Conservation (phyloP, 1,140 invertebrate species). For the Caenorhabditis latens region DNA sequence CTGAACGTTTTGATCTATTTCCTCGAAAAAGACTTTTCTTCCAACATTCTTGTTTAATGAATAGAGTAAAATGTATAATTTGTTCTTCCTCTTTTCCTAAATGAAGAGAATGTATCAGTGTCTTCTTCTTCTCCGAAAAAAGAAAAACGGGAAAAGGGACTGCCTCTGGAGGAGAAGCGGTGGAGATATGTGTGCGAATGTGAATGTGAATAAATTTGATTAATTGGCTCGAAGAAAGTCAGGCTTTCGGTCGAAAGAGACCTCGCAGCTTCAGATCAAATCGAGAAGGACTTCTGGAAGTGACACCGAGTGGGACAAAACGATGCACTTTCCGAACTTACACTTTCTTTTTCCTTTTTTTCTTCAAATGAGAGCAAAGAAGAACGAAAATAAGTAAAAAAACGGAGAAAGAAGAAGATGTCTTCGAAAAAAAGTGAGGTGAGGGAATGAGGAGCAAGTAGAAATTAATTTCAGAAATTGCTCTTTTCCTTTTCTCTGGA, state of each 20-base stretch:
- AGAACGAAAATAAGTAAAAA: neutral
- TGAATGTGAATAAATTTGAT: constrained; percentile 57
- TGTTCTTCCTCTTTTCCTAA: neutral
- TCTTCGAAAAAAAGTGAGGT: constrained; percentile 3
- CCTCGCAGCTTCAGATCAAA: constrained; percentile 26
- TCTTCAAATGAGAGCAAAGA: neutral
- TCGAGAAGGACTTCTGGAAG: constrained; percentile 21
- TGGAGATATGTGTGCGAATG: constrained; percentile 50
- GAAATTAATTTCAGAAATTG: constrained; percentile 33
- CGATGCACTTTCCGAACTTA: constrained; percentile 3
- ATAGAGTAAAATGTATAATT: constrained; percentile 46
- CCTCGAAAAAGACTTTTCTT: neutral
- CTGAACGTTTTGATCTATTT: no score
- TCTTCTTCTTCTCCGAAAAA: constrained; percentile 12
- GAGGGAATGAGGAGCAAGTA: neutral
- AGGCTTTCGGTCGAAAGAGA: constrained; percentile 31
- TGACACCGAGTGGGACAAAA: constrained; percentile 10
- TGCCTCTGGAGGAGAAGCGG: constrained; percentile 21
- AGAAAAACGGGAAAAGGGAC: neutral
- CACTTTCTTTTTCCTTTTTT: neutral
- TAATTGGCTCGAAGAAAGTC: constrained; percentile 50
- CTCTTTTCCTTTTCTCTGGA: neutral
- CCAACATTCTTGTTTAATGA: neutral
- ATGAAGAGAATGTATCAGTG: constrained; percentile 43
- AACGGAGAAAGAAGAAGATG: constrained; percentile 16